Evolutionary conservation across 1,140 invertebrate species (phyloP).

Genomic region (Lordiphosa stackelbergi): DNA sequence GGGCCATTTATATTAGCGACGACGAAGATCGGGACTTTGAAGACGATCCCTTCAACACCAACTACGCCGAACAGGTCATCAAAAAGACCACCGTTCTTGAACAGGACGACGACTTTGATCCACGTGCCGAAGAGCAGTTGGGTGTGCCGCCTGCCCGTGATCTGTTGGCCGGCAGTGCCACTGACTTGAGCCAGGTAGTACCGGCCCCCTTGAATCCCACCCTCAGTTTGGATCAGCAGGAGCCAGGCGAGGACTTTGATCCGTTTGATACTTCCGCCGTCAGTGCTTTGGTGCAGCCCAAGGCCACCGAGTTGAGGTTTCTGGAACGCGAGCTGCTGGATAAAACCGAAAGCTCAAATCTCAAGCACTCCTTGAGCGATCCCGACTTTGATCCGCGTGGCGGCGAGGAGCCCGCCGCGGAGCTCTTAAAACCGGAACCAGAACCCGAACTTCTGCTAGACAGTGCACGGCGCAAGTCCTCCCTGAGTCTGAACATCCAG

Average conservation of each 20-base stretch:
- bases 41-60: slow-evolving; percentile 91
- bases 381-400: slow-evolving; percentile 88
- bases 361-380: slow-evolving; percentile 80
- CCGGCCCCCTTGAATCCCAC: slow-evolving; percentile 84
- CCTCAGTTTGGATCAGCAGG: slow-evolving; percentile 76
- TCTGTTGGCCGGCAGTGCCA: slow-evolving; percentile 85
- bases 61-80: slow-evolving; percentile 87
- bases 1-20: slow-evolving; percentile 76
- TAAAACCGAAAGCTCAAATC: slow-evolving; percentile 62
- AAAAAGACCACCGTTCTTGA: slow-evolving; percentile 84
- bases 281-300: slow-evolving; percentile 83
- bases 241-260: slow-evolving; percentile 82
- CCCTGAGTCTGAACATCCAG: slow-evolving; percentile 74
- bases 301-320: slow-evolving; percentile 87
- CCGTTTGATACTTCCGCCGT: slow-evolving; percentile 91
- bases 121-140: slow-evolving; percentile 80
- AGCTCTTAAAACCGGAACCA: background rate
- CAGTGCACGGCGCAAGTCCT: slow-evolving; percentile 65
- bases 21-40: slow-evolving; percentile 76
- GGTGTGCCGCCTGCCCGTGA: slow-evolving; percentile 77
- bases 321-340: slow-evolving; percentile 86
- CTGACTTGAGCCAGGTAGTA: slow-evolving; percentile 84
- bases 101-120: slow-evolving; percentile 84
- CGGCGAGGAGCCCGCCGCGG: slow-evolving; percentile 28
- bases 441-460: slow-evolving; percentile 22